Evolutionary conservation across 2,888 invertebrate species (phyloP), one percentile per base, ranked within the genome.

Genomic region (Alviniconcha strummeri): DNA sequence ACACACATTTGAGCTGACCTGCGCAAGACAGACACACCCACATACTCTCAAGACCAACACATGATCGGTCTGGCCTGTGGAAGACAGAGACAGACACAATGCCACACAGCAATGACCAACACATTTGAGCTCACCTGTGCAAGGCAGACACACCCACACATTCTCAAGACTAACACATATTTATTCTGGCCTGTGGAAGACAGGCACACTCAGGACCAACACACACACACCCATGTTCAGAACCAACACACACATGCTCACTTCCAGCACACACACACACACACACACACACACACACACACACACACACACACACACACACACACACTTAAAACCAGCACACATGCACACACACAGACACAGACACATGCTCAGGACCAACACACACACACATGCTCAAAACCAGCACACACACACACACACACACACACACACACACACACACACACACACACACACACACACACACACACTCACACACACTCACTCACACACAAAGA

Each of bases 151-250:
- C 17, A 6, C 80, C 52, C 80, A 54, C 55, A 69, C 80, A 69
- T 52, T 67, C 69, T 67, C 55, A n/a, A 36, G 36, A 36, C 36
- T 36, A 36, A 36, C 36, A 36, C 36, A 36, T 36, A 36, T 36
- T 36, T 36, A 36, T 36, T 36, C 36, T 36, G 36, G 36, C 36
- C 36, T 36, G 36, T 36, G 36, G 1, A 36, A 36, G 5, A 69
- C 71, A 80, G 54, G 71, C 71, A 80, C 72, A 52, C 11, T 9
- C 7, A 52, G 11, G 8, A 11, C 36, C 72, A 6, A 72, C 72
- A 72, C 72, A 36, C 72, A 72, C 72, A 36, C 72, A 52, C 36
- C 15, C 69, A 64, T 36, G 19, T n/a, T 19, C 71, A 80, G 71
- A 80, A 64, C 67, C 52, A 55, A 52, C 75, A 75, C 55, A 75